These are phyloP conservation scores for Gandaritis pyraliata DNA, from an alignment of 2,888 invertebrate genomes.

Conservation along the genomic window DNA sequence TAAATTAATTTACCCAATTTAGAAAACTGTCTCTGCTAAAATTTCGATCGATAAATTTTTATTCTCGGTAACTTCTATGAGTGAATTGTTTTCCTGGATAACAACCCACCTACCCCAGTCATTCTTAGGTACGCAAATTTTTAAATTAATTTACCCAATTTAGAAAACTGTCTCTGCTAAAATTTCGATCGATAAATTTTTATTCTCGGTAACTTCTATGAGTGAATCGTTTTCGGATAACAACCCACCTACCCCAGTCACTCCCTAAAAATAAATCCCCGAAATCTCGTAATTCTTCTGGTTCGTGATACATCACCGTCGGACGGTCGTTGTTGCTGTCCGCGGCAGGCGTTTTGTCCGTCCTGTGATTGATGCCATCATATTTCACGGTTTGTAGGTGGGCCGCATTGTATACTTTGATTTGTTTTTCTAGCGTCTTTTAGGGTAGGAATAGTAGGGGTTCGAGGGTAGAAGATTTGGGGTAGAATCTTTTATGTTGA, in stretches of 20 bases:
- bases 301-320: slow-evolving; percentile 15
- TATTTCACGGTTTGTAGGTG: slow-evolving; percentile 22
- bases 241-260: neutral
- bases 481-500: neutral
- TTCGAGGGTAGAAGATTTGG: neutral
- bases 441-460: neutral
- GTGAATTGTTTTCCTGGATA: too few species aligned
- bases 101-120: neutral
- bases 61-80: too few species aligned
- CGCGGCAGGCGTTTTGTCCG: slow-evolving; percentile 17
- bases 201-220: too few species aligned
- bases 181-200: too few species aligned
- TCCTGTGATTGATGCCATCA: slow-evolving; percentile 21
- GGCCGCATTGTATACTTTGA: neutral
- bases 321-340: slow-evolving; percentile 15
- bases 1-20: too few species aligned
- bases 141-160: too few species aligned
- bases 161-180: too few species aligned
- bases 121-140: too few species aligned
- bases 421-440: slow-evolving; percentile 4
- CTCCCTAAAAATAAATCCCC: slow-evolving; percentile 5
- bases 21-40: too few species aligned
- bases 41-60: too few species aligned
- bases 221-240: too few species aligned
- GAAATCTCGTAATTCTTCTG: neutral